Percentiles rank a stretch among this genome's conserved stretches.
phyloP scores from a whole-genome alignment of 2,888 invertebrate species.

The Pomacea canaliculata region DNA sequence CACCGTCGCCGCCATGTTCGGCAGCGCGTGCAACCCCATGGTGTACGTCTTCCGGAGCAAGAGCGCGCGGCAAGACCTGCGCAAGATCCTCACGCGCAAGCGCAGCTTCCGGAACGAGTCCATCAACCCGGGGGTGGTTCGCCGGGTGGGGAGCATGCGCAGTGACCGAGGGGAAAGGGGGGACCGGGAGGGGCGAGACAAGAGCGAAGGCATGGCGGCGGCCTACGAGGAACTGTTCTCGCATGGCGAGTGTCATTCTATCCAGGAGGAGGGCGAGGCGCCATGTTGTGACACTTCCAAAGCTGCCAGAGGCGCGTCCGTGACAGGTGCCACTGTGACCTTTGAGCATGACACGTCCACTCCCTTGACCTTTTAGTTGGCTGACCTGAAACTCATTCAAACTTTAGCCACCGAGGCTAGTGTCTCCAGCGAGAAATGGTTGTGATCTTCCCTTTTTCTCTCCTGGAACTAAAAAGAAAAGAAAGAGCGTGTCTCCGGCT shows the following conservation, averaged over 20 bases:
- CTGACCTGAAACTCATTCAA: neutral
- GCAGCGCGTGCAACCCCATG: slow-evolving; percentile 80
- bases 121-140: slow-evolving; percentile 20
- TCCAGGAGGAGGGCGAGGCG: slow-evolving; percentile 13
- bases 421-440: no score
- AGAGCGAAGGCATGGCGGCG: slow-evolving; percentile 18
- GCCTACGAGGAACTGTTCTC: slow-evolving; percentile 18
- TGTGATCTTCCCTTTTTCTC: no score
- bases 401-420: no score
- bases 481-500: no score
- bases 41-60: slow-evolving; percentile 80
- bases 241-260: slow-evolving; percentile 20
- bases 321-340: neutral
- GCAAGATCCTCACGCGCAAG: slow-evolving; percentile 40
- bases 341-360: neutral
- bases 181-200: slow-evolving; percentile 23
- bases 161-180: neutral
- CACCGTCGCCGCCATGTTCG: slow-evolving; percentile 74
- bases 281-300: neutral
- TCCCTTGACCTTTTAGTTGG: neutral
- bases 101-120: slow-evolving; percentile 17
- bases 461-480: no score
- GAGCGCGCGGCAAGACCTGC: slow-evolving; percentile 50
- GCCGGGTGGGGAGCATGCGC: slow-evolving; percentile 26
- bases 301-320: neutral